These are phyloP conservation scores for Perdita meconis DNA, from an alignment of 2,888 invertebrate species.

Conservation along the genomic window DNA sequence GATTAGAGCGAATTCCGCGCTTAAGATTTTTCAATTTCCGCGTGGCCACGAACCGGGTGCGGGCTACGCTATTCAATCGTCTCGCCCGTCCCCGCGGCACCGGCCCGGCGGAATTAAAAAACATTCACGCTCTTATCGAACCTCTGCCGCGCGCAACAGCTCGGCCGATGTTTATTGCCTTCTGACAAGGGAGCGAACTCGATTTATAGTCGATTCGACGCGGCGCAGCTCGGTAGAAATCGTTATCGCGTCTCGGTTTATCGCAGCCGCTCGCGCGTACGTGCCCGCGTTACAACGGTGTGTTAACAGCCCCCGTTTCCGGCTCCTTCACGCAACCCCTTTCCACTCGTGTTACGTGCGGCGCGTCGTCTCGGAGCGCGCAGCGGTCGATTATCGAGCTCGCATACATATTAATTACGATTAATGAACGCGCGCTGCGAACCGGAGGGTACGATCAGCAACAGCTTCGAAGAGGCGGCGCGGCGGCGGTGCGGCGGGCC, in stretches of 20 bases:
- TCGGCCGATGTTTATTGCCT: slow-evolving; percentile 38
- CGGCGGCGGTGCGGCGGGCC: too few relatives aligned
- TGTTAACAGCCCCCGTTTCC: slow-evolving; percentile 55
- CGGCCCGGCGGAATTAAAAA: neutral
- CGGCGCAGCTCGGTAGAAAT: slow-evolving; percentile 34
- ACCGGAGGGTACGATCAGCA: slow-evolving; percentile 2
- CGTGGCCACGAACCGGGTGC: too few relatives aligned
- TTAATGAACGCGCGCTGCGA: slow-evolving; percentile 43
- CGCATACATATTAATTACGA: slow-evolving; percentile 41
- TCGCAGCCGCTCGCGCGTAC: slow-evolving; percentile 31
- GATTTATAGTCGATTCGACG: slow-evolving; percentile 44
- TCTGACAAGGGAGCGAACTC: slow-evolving; percentile 35
- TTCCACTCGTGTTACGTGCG: slow-evolving; percentile 34
- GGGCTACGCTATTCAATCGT: slow-evolving; percentile 44
- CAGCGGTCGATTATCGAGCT: slow-evolving; percentile 24
- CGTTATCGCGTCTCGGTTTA: slow-evolving; percentile 49
- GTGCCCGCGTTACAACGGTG: slow-evolving; percentile 30
- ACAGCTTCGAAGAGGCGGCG: too few relatives aligned
- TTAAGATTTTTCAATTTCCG: slow-evolving; percentile 50
- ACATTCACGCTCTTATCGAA: neutral
- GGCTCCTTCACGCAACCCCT: slow-evolving; percentile 40
- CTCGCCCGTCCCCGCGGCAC: too few relatives aligned
- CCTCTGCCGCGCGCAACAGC: neutral
- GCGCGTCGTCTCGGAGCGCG: slow-evolving; percentile 32
- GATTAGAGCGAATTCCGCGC: slow-evolving; percentile 32